phyloP scores from a whole-genome alignment of 2,888 invertebrate genomes.

The Dicyrtomina minuta region DNA sequence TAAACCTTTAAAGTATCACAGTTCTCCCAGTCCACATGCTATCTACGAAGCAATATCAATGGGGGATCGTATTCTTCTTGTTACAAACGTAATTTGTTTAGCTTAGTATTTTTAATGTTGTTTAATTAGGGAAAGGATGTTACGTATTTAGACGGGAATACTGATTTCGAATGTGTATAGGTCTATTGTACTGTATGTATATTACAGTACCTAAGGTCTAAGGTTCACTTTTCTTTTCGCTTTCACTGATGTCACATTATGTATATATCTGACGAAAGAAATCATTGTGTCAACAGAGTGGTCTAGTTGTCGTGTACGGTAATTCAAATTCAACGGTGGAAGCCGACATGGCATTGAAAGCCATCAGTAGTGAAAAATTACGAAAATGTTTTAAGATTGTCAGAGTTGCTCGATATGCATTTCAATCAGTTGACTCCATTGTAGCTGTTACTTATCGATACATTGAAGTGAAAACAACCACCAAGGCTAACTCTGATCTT shows the following conservation, averaged over 20 bases:
- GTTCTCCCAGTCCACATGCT: slow-evolving; percentile 22
- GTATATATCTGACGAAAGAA: too few species aligned
- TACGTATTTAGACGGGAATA: too few species aligned
- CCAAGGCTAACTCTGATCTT: not conserved
- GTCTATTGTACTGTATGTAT: too few species aligned
- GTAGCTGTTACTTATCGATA: slow-evolving; percentile 45
- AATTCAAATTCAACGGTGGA: slow-evolving; percentile 36
- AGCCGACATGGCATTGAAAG: slow-evolving; percentile 26
- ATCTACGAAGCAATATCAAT: slow-evolving; percentile 42
- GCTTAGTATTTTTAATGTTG: not conserved
- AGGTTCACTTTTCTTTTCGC: too few species aligned
- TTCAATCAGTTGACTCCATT: slow-evolving; percentile 32
- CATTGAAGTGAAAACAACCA: slow-evolving; percentile 5
- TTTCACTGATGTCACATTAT: too few species aligned
- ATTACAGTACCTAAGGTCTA: too few species aligned
- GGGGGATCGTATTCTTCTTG: slow-evolving; percentile 41
- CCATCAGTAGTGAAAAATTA: slow-evolving; percentile 31
- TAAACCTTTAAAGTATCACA: slow-evolving; percentile 22
- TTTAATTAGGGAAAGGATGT: too few species aligned
- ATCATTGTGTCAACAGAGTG: slow-evolving; percentile 32
- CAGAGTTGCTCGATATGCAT: slow-evolving; percentile 29
- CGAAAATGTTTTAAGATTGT: slow-evolving; percentile 46
- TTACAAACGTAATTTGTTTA: slow-evolving; percentile 34
- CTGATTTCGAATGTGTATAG: too few species aligned
- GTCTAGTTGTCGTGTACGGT: slow-evolving; percentile 44